Conservation (phyloP, 2,797 vertebrate species). For the Apodemus agrarius region DNA sequence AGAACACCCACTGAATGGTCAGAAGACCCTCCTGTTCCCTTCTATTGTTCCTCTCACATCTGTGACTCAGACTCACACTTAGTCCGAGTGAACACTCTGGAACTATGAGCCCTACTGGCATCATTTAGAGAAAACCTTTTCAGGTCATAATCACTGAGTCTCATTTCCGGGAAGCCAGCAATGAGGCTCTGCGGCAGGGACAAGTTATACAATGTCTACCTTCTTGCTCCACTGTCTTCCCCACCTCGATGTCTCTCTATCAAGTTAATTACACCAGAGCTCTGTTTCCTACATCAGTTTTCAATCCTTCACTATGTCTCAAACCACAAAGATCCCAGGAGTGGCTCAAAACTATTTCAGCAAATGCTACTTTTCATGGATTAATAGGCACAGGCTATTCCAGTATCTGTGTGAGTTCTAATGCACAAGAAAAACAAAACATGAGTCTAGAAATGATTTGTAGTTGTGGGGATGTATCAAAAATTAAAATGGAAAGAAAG, state of each 20-base stretch:
- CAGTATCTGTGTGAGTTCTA: background rate
- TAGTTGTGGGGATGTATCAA: background rate
- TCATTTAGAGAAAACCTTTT: background rate
- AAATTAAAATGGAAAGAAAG: constrained; percentile 39
- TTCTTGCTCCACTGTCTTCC: background rate
- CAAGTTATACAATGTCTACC: too few species aligned
- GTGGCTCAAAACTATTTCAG: background rate
- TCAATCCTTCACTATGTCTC: background rate
- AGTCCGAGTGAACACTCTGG: background rate
- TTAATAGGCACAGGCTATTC: background rate
- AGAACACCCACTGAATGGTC: background rate
- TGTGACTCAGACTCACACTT: background rate
- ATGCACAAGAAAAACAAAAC: background rate
- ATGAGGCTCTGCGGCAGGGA: background rate
- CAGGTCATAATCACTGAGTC: background rate
- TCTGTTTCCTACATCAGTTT: background rate
- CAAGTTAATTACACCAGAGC: background rate
- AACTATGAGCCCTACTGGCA: background rate
- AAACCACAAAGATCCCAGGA: background rate
- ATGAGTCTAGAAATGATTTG: background rate
- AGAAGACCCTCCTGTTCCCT: background rate
- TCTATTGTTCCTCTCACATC: background rate
- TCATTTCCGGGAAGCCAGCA: background rate
- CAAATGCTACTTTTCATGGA: background rate
- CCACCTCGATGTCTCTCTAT: background rate